Evolutionary conservation across 2,113 vertebrate genomes (phyloP).

Genomic region (Hylia prasina): DNA sequence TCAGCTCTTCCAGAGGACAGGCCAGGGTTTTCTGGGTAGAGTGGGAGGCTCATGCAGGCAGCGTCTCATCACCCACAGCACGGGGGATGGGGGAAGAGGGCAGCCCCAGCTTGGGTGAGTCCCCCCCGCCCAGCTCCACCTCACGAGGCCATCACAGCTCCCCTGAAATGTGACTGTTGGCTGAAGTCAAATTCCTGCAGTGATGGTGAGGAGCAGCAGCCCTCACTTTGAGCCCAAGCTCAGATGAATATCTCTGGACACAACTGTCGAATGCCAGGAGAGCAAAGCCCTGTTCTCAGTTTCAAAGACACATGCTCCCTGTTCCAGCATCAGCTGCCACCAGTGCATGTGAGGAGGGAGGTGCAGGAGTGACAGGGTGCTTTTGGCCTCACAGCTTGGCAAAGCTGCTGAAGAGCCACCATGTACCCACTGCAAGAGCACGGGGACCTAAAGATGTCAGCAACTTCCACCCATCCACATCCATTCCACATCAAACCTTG

Average conservation of each 20-base stretch:
- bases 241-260: fast-evolving
- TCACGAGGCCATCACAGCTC: fast-evolving
- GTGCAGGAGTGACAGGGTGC: not conserved
- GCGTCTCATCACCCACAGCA: fast-evolving
- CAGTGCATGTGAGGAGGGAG: fast-evolving
- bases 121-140: not conserved
- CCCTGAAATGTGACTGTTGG: fast-evolving
- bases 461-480: not conserved
- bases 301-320: not conserved
- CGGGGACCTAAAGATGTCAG: fast-evolving
- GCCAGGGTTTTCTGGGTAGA: not conserved
- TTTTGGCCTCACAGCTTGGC: not conserved
- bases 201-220: fast-evolving
- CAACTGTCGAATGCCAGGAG: fast-evolving
- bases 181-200: not conserved
- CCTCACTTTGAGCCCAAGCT: not conserved
- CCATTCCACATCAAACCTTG: not conserved
- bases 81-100: fast-evolving
- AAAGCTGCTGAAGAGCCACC: not conserved
- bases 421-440: fast-evolving
- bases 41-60: not conserved
- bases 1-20: not conserved
- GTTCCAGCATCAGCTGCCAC: not conserved
- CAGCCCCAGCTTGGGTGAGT: not conserved
- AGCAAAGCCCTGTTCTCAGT: not conserved